These are phyloP conservation scores for Limnephilus lunatus DNA, from an alignment of 2,888 invertebrate genomes.

Conservation along the genomic window DNA sequence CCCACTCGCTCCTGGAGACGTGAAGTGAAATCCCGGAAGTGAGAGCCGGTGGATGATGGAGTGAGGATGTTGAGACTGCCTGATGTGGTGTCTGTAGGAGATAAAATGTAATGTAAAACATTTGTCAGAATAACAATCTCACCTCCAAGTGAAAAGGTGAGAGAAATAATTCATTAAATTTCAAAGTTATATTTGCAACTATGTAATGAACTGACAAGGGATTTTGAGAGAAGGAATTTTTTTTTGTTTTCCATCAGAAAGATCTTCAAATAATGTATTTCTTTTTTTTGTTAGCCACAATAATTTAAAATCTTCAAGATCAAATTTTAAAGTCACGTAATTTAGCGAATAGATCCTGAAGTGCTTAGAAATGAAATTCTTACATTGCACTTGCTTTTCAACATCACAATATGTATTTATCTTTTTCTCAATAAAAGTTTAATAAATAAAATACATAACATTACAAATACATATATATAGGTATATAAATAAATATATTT, in stretches of 20 bases:
- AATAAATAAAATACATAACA: not conserved
- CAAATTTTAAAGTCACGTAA: not conserved
- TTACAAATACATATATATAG: not conserved
- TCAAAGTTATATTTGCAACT: not conserved
- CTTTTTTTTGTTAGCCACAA: not conserved
- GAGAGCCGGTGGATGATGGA: constrained; percentile 79
- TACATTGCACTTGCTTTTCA: not conserved
- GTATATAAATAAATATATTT: not conserved
- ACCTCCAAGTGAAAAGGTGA: not conserved
- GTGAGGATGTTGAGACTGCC: constrained; percentile 81
- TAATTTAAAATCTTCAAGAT: not conserved
- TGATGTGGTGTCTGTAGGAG: constrained; percentile 78
- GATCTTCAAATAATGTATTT: not conserved
- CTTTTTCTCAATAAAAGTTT: not conserved
- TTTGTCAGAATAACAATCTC: not conserved
- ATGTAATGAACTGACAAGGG: not conserved
- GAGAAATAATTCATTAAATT: not conserved
- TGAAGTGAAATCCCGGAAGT: constrained; percentile 78
- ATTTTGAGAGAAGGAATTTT: not conserved
- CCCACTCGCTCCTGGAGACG: constrained; percentile 78
- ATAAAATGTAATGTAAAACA: constrained; percentile 22
- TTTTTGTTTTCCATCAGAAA: not conserved
- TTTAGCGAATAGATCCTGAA: not conserved
- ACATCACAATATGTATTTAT: not conserved
- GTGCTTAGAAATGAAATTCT: not conserved